Base-by-base conservation (phyloP, 2,888 invertebrate genomes). In the Lepetodrilus schrolli region DNA sequence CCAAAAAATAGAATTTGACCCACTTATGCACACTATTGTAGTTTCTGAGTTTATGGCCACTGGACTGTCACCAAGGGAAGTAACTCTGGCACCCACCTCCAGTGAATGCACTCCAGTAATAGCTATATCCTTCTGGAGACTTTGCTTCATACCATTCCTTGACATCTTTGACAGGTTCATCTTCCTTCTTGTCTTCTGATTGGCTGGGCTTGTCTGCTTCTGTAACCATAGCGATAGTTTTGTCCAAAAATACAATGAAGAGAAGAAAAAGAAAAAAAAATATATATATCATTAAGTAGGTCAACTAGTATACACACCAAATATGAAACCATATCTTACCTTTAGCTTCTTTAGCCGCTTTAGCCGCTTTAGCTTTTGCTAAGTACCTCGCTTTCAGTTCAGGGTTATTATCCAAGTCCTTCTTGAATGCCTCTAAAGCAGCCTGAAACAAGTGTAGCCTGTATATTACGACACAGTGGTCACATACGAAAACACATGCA, bases 81-180 rank as follows among this genome's bases (percentile, higher is more conserved):
- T 38, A 38, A 38, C n/a, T n/a, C n/a, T n/a, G n/a, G n/a, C 10
- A 71, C 83, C 78, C 90, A 95, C 95, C 95, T 91, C 95, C 95
- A 38, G 95, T 96, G 80, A 94, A 93, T 1, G 93, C 93, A 90
- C 97, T 95, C 96, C 96, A 96, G 86, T 94, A 97, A 89, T 97
- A 97, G 0, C 93, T 93, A 82, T 94, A 92, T 0, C 95, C 96
- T 85, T 95, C 94, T 66, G 94, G 94, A 76, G 93, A 93, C 81
- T 93, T 93, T 0, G 94, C 94, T 90, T 97, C 96, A 79, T 94
- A 94, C 97, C 97, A 97, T 23, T 93, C 88, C 66, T 66, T 72
- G 7, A 43, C 13, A 13, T 66, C 20, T 8, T 49, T 50, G 3
- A n/a, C n/a, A 2, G 43, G 30, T 48, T 66, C 26, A 2, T 73